Evolutionary conservation across 2,113 vertebrate species (phyloP), one percentile per base, ranked within the genome.

Genomic region (Chaenocephalus aceratus): DNA sequence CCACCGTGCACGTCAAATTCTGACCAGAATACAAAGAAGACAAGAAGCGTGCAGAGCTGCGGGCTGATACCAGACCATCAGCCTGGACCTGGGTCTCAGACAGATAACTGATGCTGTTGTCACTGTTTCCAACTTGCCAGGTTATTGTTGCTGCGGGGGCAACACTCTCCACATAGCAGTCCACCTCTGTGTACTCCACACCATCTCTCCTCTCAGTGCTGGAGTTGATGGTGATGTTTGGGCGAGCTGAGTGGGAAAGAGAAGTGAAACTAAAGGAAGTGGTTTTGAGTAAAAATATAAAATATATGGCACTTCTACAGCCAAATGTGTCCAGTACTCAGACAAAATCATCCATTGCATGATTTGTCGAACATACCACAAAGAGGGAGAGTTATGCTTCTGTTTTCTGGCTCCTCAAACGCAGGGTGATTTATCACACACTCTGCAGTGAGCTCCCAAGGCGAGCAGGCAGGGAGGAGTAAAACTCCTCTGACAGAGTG

Each of bases 401-500:
- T 91, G 72, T 75, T 88, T 72, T 92, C 69, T 57, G 88, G 65
- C 65, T 85, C 44, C 59, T 75, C 67, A 53, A 95, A 88, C 3
- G 60, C 82, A 11, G 89, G 88, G 78, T 94, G 94, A 84, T 92
- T 81, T 78, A 95, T 89, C 73, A 94, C 69, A 57, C 94, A 94
- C 80, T 81, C 46, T 62, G 91, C 86, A 70, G 72, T 85, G 82
- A 85, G 78, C 75, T 92, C 85, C 79, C 73, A 45, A 49, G 86
- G 62, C 71, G 61, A 81, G 83, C 93, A 94, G 68, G 72, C 72
- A 59, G 91, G 92, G 86, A 95, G 88, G 74, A 87, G 83, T 71
- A 94, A 54, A 66, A 91, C 70, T 79, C 87, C 89, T 62, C 63
- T 89, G 87, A 93, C 90, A 21, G 91, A 87, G 84, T 90, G 79